Evolutionary conservation across 2,888 invertebrate species (phyloP).

Genomic region (Orthosia cruda): DNA sequence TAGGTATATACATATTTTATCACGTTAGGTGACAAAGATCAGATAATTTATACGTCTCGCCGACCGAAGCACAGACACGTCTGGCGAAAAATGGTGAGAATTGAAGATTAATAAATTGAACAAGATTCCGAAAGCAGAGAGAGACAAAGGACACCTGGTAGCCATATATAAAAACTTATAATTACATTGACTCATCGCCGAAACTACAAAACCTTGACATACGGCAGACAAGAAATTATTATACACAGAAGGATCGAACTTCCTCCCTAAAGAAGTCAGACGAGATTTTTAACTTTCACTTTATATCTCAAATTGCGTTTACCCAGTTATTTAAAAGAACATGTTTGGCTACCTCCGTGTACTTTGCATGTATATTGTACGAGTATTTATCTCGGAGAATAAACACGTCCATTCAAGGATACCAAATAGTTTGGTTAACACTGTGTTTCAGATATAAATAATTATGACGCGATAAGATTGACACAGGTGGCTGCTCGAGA

Average conservation of each 20-base stretch:
- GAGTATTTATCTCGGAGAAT: conserved; percentile 23
- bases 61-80: too few relatives aligned
- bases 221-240: not conserved
- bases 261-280: not conserved
- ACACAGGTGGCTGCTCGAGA: conserved; percentile 50
- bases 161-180: not conserved
- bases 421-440: conserved; percentile 23
- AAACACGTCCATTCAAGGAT: conserved; percentile 42
- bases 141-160: not conserved
- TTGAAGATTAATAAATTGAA: too few relatives aligned
- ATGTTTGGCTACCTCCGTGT: conserved; percentile 11
- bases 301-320: conserved; percentile 1
- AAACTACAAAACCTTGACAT: not conserved
- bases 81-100: too few relatives aligned
- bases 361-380: conserved; percentile 13
- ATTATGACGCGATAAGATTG: conserved; percentile 52
- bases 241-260: not conserved
- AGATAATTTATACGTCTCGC: too few relatives aligned
- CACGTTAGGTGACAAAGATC: too few relatives aligned
- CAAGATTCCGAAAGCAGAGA: not conserved
- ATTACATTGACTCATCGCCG: not conserved
- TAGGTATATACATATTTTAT: too few relatives aligned
- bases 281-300: conserved; percentile 14
- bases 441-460: conserved; percentile 39
- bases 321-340: conserved; percentile 8